A percentile compares a stretch with the other conserved stretches of the same genome.
phyloP scores from a whole-genome alignment of 2,797 vertebrate species.

The Lagorchestes hirsutus region DNA sequence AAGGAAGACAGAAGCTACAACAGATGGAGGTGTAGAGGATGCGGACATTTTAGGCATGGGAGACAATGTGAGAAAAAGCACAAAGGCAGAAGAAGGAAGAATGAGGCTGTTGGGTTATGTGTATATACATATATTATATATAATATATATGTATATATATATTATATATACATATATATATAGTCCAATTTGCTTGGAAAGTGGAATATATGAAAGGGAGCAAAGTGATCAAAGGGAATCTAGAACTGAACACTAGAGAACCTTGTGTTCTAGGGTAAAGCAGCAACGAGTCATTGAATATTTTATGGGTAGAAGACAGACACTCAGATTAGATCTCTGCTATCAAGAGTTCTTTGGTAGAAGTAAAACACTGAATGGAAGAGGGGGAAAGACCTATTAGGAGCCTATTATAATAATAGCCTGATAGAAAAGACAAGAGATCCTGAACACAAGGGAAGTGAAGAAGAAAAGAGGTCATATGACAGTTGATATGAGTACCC shows the following conservation, averaged over 20 bases:
- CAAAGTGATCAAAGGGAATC: not conserved
- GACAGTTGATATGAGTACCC: not conserved
- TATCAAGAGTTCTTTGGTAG: not conserved
- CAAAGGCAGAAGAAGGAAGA: not conserved
- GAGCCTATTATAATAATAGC: not conserved
- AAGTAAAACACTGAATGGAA: not conserved
- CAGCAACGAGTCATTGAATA: not conserved
- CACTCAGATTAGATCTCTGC: not conserved
- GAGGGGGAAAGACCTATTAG: not conserved
- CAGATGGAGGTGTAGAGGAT: not conserved
- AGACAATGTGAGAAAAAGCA: not conserved
- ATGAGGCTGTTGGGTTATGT: not conserved
- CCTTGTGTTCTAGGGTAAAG: not conserved
- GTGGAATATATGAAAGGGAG: not conserved
- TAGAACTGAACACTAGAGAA: not conserved
- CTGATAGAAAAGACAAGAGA: not conserved
- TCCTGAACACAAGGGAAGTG: not conserved
- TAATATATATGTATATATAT: too few species aligned
- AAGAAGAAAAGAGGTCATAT: not conserved
- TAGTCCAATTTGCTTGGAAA: not conserved
- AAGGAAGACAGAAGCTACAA: not conserved
- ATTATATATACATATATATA: not conserved
- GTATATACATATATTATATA: accelerated
- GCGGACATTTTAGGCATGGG: not conserved
- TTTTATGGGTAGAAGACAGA: not conserved